Base-by-base conservation (phyloP, 2,888 invertebrate species). In the Salticus scenicus region DNA sequence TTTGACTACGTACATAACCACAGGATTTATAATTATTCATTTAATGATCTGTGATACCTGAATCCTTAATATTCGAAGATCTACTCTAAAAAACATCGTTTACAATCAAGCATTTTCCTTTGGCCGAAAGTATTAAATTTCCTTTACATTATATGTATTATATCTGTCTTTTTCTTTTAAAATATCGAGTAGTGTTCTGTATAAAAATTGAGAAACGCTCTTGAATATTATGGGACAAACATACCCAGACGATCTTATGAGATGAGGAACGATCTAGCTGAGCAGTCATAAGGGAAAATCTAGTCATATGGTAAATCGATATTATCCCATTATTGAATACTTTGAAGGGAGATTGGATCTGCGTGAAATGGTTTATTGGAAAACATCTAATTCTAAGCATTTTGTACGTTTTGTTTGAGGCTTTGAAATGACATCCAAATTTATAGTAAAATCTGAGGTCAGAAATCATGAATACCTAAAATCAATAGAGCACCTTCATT, bases 321-420 rank as follows among this genome's bases (percentile, higher is more conserved):
- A 57, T 24, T 57, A 24, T 57, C 20, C 57, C 42, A 20, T 24
- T n/a, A 47, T 47, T 47, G 47, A 47, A 47, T 47, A 20, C 24
- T 24, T 20, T 57, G 24, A 57, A 57, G 24, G 57, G 24, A 57
- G 57, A 57, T 57, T 24, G 57, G 24, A 24, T 12, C 57, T 24
- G 57, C 57, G 57, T 57, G 57, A 57, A 24, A 57, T 57, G 57
- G 57, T 57, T 57, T 57, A 57, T 57, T 57, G 57, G 57, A 57
- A 57, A 57, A 57, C 24, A 24, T 57, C 57, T 57, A 20, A 57
- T 57, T 57, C 17, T 57, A 5, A 57, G 57, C 57, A 57, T 57
- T 57, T 57, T 57, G 24, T 57, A 57, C 7, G 17, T 57, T 47
- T 47, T 47, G 47, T 47, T n/a, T 37, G 37, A 37, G 37, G 17